A percentile compares a stretch with the other conserved stretches of the same genome.
Evolutionary conservation across 2,113 vertebrate species (phyloP).

Genomic region (Syngnathoides biaculeatus): DNA sequence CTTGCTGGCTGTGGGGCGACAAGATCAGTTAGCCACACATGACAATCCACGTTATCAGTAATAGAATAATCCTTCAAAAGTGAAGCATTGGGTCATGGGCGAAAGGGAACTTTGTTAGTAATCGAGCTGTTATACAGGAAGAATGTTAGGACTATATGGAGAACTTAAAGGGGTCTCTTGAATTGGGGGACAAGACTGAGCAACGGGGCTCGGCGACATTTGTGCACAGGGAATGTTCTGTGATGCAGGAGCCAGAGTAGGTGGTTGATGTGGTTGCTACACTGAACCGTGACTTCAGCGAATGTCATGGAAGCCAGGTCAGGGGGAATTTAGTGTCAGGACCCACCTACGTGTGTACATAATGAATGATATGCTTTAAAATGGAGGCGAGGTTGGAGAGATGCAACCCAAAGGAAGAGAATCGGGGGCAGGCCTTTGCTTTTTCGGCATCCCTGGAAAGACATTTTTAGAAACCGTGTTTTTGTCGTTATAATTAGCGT

Average conservation of each 20-base stretch:
- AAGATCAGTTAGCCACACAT: not conserved
- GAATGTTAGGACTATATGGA: not conserved
- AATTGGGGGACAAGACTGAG: not conserved
- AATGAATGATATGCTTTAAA: constrained; percentile 31
- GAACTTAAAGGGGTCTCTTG: not conserved
- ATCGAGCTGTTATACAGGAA: not conserved
- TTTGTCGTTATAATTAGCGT: not conserved
- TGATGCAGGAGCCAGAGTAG: constrained; percentile 21
- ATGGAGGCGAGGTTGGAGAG: constrained; percentile 25
- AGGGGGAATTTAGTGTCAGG: constrained; percentile 38
- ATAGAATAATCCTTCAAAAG: not conserved
- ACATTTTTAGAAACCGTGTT: constrained; percentile 17
- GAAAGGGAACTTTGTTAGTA: not conserved
- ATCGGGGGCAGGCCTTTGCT: not conserved
- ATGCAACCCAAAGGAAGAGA: not conserved
- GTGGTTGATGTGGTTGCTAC: constrained; percentile 27
- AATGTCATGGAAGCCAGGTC: constrained; percentile 46
- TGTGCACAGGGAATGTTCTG: constrained; percentile 42
- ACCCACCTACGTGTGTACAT: constrained; percentile 24
- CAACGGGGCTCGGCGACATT: constrained; percentile 23
- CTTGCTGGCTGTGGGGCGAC: not conserved
- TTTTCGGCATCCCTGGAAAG: not conserved
- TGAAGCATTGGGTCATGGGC: not conserved
- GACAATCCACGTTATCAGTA: not conserved
- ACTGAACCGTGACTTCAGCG: constrained; percentile 32